phyloP scores from a whole-genome alignment of 2,113 vertebrate species.

The Himantopus leucocephalus region DNA sequence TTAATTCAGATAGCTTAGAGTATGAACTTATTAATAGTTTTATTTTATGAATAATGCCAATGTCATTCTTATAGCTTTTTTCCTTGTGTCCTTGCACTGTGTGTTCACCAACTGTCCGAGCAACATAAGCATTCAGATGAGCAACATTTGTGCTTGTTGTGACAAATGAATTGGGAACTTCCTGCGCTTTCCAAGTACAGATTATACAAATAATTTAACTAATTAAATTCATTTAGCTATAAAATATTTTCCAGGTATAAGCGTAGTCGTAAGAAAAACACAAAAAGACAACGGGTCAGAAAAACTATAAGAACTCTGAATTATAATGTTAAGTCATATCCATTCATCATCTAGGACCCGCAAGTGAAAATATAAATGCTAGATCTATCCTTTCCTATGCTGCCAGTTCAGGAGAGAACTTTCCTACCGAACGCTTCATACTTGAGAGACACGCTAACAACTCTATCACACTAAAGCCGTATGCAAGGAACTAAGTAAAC shows the following conservation, averaged over 20 bases:
- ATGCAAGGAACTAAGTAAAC: not conserved
- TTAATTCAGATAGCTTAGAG: not conserved
- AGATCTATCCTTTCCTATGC: not conserved
- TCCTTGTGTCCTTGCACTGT: not conserved
- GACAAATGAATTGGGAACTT: not conserved
- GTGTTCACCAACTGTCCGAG: not conserved
- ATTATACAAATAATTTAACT: not conserved
- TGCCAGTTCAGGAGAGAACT: not conserved
- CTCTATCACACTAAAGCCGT: not conserved
- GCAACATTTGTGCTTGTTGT: not conserved
- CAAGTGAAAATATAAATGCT: not conserved
- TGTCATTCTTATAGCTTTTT: not conserved
- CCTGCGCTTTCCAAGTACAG: not conserved
- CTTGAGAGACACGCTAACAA: not conserved
- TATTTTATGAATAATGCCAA: not conserved
- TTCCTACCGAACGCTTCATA: not conserved
- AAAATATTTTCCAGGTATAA: not conserved
- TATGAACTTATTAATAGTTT: not conserved
- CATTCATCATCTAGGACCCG: not conserved
- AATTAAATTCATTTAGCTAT: not conserved
- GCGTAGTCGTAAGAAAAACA: not conserved
- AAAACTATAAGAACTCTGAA: not conserved
- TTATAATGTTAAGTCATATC: not conserved
- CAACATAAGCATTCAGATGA: not conserved
- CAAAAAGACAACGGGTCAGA: not conserved